Base-by-base conservation (phyloP, 2,888 invertebrate species). In the Erebia aethiops region DNA sequence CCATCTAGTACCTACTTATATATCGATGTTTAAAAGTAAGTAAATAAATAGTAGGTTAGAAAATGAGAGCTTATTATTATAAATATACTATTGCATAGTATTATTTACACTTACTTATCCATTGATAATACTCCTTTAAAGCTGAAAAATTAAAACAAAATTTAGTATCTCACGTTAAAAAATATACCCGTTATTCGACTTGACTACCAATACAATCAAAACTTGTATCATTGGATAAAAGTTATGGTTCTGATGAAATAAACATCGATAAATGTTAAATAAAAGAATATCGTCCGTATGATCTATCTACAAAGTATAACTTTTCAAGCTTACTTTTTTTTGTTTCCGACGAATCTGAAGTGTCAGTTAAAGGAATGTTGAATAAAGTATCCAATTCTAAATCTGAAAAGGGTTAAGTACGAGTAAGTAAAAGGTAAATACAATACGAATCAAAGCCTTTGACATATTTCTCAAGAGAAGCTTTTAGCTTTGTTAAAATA, bases 121-220 rank as follows among this genome's bases (percentile, higher is more conserved):
- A 74, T 49, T 71, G 75, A 54, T 75, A 63, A 68, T 74, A 79
- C 13, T 77, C 65, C 46, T 77, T 76, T 14, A 81, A 49, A 73
- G 77, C 82, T 82, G 74, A 62, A 75, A 80, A n/a, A 14, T 26
- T 26, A 26, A 26, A 3, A 3, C 4, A 26, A 26, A 26, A 26
- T 26, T 26, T 26, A 26, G 26, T 26, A 26, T 26, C 26, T 26
- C 26, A 26, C 26, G 26, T 26, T 26, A 26, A 26, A 26, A 4
- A 26, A 3, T 4, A 26, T 26, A 26, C 2, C 2, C 4, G 26
- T 26, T 26, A 26, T 26, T 26, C 26, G 26, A 26, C 2, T 26
- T 26, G 26, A 26, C 26, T 26, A 26, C 26, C 4, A 26, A 26
- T 26, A 26, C 2, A 26, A 26, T 26, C 26, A 2, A 21, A 21